phyloP scores from a whole-genome alignment of 2,888 invertebrate genomes.

The Acanthococcus lagerstroemiae region DNA sequence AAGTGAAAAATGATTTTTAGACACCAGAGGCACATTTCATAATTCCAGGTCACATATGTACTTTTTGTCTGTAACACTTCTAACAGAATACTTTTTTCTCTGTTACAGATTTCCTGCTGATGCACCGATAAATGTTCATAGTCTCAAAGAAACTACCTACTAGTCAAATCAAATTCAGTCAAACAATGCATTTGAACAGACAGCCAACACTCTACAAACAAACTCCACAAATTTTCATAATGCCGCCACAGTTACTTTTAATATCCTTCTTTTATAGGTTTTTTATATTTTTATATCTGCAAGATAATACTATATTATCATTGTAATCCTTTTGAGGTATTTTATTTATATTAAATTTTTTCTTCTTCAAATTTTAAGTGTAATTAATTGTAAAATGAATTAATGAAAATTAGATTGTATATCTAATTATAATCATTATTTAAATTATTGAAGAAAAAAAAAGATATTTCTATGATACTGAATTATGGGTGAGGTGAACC shows the following conservation, averaged over 20 bases:
- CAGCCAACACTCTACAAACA: not conserved
- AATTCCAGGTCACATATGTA: no score
- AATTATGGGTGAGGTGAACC: not conserved
- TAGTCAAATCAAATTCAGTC: not conserved
- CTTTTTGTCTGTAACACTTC: no score
- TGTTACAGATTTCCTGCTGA: not conserved
- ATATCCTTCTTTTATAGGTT: slow-evolving; percentile 3
- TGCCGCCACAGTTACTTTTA: not conserved
- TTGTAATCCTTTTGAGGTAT: not conserved
- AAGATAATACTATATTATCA: not conserved
- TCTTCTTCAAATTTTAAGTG: no score
- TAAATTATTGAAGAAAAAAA: no score
- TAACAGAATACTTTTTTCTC: not conserved
- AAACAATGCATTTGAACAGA: not conserved
- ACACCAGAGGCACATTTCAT: no score
- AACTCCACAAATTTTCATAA: not conserved
- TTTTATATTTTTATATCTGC: slow-evolving; percentile 4
- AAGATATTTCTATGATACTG: no score
- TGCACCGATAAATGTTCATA: not conserved
- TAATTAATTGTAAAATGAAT: no score
- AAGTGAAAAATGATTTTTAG: no score
- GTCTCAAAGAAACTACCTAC: not conserved
- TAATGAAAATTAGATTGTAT: no score
- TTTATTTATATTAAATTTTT: not conserved
- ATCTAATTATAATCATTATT: no score